phyloP scores from a whole-genome alignment of 2,888 invertebrate species.

The Poecilus cupreus region DNA sequence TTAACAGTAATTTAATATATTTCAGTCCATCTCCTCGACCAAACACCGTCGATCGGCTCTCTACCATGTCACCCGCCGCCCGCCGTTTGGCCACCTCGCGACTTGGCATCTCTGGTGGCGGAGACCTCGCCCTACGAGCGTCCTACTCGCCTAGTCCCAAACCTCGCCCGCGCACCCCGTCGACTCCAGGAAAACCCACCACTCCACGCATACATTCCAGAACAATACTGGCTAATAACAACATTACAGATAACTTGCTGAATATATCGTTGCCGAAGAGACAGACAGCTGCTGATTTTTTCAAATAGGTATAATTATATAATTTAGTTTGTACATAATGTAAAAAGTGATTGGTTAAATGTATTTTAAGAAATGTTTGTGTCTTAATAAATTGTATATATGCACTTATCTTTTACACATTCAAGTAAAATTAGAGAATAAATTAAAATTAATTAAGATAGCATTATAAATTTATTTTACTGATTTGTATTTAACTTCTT shows the following conservation, averaged over 20 bases:
- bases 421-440: neutral
- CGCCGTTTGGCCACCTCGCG: slow-evolving; percentile 86
- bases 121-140: slow-evolving; percentile 74
- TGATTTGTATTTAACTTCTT: neutral
- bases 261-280: slow-evolving; percentile 85
- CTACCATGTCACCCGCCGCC: slow-evolving; percentile 97
- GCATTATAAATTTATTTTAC: too few relatives aligned
- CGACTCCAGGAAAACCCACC: slow-evolving; percentile 69
- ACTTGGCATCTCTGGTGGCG: slow-evolving; percentile 66
- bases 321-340: neutral
- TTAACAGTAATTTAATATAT: slow-evolving; percentile 42
- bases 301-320: slow-evolving; percentile 68
- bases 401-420: too few relatives aligned
- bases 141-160: slow-evolving; percentile 76
- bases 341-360: neutral
- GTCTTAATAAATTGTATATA: neutral
- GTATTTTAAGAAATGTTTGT: neutral
- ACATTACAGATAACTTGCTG: slow-evolving; percentile 89
- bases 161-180: slow-evolving; percentile 67
- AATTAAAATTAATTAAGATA: too few relatives aligned
- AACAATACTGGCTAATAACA: slow-evolving; percentile 70
- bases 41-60: slow-evolving; percentile 84
- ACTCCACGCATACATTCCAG: slow-evolving; percentile 73
- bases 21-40: slow-evolving; percentile 76
- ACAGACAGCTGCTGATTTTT: slow-evolving; percentile 88